A percentile compares a stretch with the other conserved stretches of the same genome.
These are phyloP conservation scores for Daboia siamensis DNA, from an alignment of 2,113 vertebrate species.

Conservation along the genomic window DNA sequence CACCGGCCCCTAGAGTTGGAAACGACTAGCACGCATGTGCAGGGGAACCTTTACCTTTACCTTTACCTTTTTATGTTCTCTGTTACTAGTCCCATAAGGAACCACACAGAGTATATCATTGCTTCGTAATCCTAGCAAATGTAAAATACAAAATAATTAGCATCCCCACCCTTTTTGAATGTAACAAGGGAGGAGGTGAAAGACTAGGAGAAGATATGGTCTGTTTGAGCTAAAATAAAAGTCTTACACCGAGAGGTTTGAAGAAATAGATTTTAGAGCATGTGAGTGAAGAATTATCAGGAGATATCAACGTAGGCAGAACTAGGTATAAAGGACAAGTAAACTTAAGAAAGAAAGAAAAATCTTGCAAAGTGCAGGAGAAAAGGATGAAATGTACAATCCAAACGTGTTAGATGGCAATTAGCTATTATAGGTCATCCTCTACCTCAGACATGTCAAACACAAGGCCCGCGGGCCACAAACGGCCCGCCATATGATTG, in stretches of 20 bases:
- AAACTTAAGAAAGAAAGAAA: background rate
- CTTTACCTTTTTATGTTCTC: background rate
- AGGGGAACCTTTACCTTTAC: no score
- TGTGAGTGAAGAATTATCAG: background rate
- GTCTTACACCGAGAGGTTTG: background rate
- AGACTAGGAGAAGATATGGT: background rate
- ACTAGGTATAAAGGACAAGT: background rate
- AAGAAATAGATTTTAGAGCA: background rate
- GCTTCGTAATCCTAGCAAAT: background rate
- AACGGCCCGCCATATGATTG: no score
- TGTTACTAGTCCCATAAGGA: background rate
- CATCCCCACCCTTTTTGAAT: background rate
- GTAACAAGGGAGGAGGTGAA: constrained; percentile 19
- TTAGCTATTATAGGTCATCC: no score
- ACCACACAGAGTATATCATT: background rate
- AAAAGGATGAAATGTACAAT: background rate
- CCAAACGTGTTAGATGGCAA: no score
- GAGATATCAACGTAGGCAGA: background rate
- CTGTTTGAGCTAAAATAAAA: constrained; percentile 9
- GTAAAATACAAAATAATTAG: background rate
- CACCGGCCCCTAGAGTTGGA: no score
- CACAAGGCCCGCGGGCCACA: no score
- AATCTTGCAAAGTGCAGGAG: background rate
- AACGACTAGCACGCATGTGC: no score
- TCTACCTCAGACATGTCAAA: no score